A percentile compares a stretch with the other conserved stretches of the same genome.
phyloP scores from a whole-genome alignment of 1,140 invertebrate genomes.

The Tribolium madens region DNA sequence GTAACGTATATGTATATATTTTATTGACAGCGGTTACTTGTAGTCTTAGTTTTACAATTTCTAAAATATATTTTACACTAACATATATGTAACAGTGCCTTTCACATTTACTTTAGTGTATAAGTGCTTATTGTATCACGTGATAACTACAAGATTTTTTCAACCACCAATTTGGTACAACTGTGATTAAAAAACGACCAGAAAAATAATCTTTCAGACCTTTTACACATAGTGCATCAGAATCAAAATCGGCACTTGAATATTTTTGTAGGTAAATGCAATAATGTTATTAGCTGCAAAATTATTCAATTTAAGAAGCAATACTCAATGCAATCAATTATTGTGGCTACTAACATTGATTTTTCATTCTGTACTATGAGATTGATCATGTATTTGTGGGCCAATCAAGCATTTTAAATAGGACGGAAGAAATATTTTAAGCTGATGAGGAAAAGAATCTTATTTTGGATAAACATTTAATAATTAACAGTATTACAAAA shows the following conservation, averaged over 20 bases:
- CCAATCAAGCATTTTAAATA: not conserved
- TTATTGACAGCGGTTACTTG: slow-evolving; percentile 29
- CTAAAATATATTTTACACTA: slow-evolving; percentile 43
- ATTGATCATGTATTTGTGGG: slow-evolving; percentile 26
- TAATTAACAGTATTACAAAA: too few species aligned
- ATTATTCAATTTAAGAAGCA: not conserved
- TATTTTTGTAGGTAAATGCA: too few species aligned
- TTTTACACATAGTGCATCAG: slow-evolving; percentile 3
- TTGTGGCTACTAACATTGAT: slow-evolving; percentile 23
- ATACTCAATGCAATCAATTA: slow-evolving; percentile 15
- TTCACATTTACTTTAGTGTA: slow-evolving; percentile 33
- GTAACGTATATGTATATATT: slow-evolving; percentile 43
- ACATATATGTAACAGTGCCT: slow-evolving; percentile 41
- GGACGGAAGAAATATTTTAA: not conserved
- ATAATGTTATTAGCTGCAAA: slow-evolving; percentile 22
- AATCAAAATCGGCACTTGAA: slow-evolving; percentile 4
- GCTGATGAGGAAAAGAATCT: not conserved
- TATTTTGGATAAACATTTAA: too few species aligned
- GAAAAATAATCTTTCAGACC: not conserved
- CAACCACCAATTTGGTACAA: slow-evolving; percentile 8
- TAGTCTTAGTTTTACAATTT: slow-evolving; percentile 41
- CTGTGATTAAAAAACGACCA: slow-evolving; percentile 2
- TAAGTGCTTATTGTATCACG: slow-evolving; percentile 30
- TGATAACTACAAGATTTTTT: too few species aligned
- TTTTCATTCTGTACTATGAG: slow-evolving; percentile 20